Conservation (phyloP, 2,888 invertebrate species). For the Drosophila seclusa region DNA sequence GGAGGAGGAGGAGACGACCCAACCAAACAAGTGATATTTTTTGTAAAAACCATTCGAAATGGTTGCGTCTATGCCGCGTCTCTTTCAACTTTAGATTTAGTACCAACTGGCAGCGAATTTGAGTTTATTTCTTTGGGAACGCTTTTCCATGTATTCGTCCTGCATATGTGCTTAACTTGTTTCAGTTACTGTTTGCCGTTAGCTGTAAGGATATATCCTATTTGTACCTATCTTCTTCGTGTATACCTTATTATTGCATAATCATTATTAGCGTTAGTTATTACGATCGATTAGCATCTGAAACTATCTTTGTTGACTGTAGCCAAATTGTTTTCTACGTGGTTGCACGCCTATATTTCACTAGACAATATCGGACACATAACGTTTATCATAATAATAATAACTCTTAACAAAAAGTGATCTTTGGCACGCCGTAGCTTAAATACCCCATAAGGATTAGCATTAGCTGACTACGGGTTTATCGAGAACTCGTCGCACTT, state of each 20-base stretch:
- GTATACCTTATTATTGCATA: slow-evolving; percentile 68
- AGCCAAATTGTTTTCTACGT: slow-evolving; percentile 65
- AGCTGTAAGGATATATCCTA: slow-evolving; percentile 48
- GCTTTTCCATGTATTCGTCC: slow-evolving; percentile 38
- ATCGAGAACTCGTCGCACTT: slow-evolving; percentile 27
- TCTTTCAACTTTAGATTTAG: slow-evolving; percentile 34
- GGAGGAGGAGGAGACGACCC: background rate
- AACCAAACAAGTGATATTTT: slow-evolving; percentile 74
- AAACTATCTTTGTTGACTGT: slow-evolving; percentile 32
- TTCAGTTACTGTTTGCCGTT: slow-evolving; percentile 21
- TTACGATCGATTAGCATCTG: slow-evolving; percentile 51
- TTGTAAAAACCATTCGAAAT: slow-evolving; percentile 70
- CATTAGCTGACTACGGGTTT: slow-evolving; percentile 21
- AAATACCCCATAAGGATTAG: slow-evolving; percentile 14
- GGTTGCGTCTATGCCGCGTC: slow-evolving; percentile 54
- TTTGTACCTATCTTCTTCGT: slow-evolving; percentile 63
- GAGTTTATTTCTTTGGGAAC: slow-evolving; percentile 4
- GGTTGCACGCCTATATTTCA: slow-evolving; percentile 68
- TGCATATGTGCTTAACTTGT: slow-evolving; percentile 38
- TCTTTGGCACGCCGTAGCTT: slow-evolving; percentile 43
- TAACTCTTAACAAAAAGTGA: slow-evolving; percentile 23
- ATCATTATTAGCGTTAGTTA: slow-evolving; percentile 56
- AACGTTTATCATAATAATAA: slow-evolving; percentile 8
- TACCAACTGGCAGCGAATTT: slow-evolving; percentile 42
- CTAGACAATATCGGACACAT: slow-evolving; percentile 68